Conservation (phyloP, 2,113 vertebrate species). For the Poeciliopsis prolifica region DNA sequence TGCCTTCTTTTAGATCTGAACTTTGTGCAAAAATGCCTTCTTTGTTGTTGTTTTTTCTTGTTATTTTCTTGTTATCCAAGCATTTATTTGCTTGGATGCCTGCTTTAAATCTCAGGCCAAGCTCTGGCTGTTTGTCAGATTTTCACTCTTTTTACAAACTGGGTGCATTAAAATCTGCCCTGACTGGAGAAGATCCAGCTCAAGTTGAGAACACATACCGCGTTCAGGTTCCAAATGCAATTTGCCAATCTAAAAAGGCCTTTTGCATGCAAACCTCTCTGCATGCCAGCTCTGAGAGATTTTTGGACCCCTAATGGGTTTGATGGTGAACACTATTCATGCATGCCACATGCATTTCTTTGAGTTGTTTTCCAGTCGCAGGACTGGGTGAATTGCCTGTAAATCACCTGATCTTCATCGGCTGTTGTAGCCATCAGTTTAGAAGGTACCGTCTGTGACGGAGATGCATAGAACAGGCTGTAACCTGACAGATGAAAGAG, state of each 20-base stretch:
- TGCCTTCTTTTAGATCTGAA: conserved; percentile 57
- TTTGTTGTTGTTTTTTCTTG: conserved; percentile 20
- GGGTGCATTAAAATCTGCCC: conserved; percentile 25
- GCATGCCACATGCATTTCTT: conserved; percentile 13
- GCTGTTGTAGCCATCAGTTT: conserved; percentile 46
- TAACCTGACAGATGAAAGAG: background rate
- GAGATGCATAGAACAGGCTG: background rate
- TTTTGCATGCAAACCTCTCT: background rate
- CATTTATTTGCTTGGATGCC: conserved; percentile 47
- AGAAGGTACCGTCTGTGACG: conserved; percentile 40
- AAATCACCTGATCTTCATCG: conserved; percentile 18
- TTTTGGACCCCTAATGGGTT: conserved; percentile 44
- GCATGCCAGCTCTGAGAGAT: conserved; percentile 18
- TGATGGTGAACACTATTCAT: conserved; percentile 33
- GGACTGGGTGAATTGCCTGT: conserved; percentile 31
- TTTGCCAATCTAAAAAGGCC: conserved; percentile 20
- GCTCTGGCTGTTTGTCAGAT: conserved; percentile 31
- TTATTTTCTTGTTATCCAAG: conserved; percentile 31
- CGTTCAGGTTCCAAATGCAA: conserved; percentile 13
- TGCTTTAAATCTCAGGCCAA: conserved; percentile 31
- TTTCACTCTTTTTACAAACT: conserved; percentile 22
- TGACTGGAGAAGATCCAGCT: conserved; percentile 1
- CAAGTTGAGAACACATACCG: background rate
- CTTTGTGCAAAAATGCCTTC: conserved; percentile 46
- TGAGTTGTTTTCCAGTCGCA: conserved; percentile 13